Evolutionary conservation across 2,797 vertebrate species (phyloP), one percentile per base, ranked within the genome.

Genomic region (Kryptopterus vitreolus): DNA sequence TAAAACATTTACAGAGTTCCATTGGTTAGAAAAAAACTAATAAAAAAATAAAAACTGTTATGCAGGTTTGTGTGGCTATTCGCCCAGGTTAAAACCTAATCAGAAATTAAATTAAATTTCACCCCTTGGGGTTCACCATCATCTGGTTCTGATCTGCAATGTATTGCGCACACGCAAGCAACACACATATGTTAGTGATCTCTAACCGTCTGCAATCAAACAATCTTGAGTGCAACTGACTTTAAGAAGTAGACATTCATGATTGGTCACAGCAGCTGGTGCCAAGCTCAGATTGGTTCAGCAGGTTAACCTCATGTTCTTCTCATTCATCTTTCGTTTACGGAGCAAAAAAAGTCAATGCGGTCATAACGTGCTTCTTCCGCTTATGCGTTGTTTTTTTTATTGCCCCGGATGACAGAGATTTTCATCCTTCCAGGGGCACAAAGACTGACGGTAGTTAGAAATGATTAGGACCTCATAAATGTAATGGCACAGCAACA

Each of bases 181-280:
- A 58, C 59, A 58, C 86, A 90, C 92, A 92, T 86, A 89, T 92
- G 92, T 91, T 86, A 90, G 85, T 85, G 87, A 91, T 93, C 86
- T 90, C 77, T 81, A 77, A 78, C 63, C 71, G 84, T 89, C 87
- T 84, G 83, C 74, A 84, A 46, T 63, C 81, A 87, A 85, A 86
- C 75, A 82, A 48, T 52, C 63, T 70, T 70, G 50, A 76, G 18
- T 66, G 73, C n/a, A 71, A 71, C 50, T 7, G 62, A 80, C 43
- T 50, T 62, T 10, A 50, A 76, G 72, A 58, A 61, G 59, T 63
- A 26, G 43, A 33, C 9, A 53, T 33, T 53, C 77, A 24, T 26
- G 53, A 68, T 52, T 59, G 58, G 69, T 58, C 81, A 80, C 50
- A 35, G 33, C 62, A 58, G 70, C 59, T 73, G 50, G 35, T 50